phyloP scores from a whole-genome alignment of 1,140 invertebrate species.

The Trichonephila clavata region DNA sequence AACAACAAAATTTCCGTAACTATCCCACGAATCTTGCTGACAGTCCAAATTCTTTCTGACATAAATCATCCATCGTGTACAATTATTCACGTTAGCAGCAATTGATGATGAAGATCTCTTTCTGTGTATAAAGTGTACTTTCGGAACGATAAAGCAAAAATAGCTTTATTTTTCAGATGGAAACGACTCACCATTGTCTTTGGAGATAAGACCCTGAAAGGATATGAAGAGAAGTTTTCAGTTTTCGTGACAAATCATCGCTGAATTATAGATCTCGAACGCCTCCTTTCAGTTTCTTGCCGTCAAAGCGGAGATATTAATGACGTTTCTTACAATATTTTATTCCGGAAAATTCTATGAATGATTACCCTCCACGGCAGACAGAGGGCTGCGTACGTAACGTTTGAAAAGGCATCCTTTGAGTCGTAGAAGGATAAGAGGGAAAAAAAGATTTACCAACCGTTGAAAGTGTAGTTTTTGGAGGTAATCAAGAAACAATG shows the following conservation, averaged over 20 bases:
- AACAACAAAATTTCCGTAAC: neutral
- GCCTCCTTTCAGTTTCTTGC: constrained; percentile 52
- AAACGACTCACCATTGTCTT: constrained; percentile 46
- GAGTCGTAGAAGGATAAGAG: no score
- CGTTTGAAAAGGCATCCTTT: neutral
- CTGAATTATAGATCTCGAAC: constrained; percentile 66
- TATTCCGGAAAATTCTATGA: constrained; percentile 35
- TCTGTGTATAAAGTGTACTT: neutral
- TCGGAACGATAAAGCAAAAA: constrained; percentile 22
- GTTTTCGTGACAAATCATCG: constrained; percentile 52
- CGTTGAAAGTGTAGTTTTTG: neutral
- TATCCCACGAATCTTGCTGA: neutral
- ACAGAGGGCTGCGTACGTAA: neutral
- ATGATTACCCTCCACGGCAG: constrained; percentile 36
- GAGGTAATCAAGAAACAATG: constrained; percentile 14
- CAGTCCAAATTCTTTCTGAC: neutral
- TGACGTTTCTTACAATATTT: constrained; percentile 49
- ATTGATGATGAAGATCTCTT: constrained; percentile 27
- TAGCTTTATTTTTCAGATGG: neutral
- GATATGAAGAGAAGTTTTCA: constrained; percentile 26
- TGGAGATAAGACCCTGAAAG: constrained; percentile 8
- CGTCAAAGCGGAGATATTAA: constrained; percentile 66
- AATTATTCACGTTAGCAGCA: constrained; percentile 8
- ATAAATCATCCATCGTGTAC: neutral
- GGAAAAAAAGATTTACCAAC: neutral